Percentiles rank a stretch among this genome's conserved stretches.
Conservation (phyloP, 2,888 invertebrate genomes). For the Sepiola atlantica region DNA sequence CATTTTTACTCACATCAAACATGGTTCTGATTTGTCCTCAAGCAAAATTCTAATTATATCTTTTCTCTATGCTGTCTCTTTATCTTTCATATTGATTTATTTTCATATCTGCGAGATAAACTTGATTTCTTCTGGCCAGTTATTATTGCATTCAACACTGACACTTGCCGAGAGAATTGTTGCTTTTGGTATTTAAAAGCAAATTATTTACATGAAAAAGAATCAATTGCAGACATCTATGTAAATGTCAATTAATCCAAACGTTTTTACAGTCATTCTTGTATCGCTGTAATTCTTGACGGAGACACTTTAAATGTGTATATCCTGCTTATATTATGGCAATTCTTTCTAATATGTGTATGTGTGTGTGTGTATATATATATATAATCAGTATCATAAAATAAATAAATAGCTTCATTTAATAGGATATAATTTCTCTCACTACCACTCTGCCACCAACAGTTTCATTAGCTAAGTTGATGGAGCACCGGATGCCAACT, state of each 20-base stretch:
- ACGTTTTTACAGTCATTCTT: background rate
- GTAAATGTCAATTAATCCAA: background rate
- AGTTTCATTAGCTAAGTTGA: too few species aligned
- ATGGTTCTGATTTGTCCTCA: background rate
- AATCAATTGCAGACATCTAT: background rate
- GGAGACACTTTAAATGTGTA: too few species aligned
- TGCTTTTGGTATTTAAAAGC: background rate
- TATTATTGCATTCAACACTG: background rate
- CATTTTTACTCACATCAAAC: background rate
- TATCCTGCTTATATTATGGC: too few species aligned
- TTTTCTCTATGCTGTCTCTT: background rate
- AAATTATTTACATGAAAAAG: slow-evolving; percentile 4
- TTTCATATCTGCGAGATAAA: slow-evolving; percentile 4
- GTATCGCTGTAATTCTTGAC: background rate
- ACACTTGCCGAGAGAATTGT: slow-evolving; percentile 5
- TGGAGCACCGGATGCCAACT: too few species aligned
- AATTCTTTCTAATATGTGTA: background rate
- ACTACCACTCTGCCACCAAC: too few species aligned
- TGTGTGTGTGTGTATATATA: background rate
- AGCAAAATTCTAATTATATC: background rate
- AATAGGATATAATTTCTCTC: too few species aligned
- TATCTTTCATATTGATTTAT: slow-evolving; percentile 2
- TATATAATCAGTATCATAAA: too few species aligned
- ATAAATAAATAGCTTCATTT: too few species aligned
- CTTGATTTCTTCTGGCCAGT: background rate